A percentile compares a stretch with the other conserved stretches of the same genome.
These are phyloP conservation scores for Lemur catta DNA, from an alignment of 2,797 vertebrate species.

Conservation along the genomic window DNA sequence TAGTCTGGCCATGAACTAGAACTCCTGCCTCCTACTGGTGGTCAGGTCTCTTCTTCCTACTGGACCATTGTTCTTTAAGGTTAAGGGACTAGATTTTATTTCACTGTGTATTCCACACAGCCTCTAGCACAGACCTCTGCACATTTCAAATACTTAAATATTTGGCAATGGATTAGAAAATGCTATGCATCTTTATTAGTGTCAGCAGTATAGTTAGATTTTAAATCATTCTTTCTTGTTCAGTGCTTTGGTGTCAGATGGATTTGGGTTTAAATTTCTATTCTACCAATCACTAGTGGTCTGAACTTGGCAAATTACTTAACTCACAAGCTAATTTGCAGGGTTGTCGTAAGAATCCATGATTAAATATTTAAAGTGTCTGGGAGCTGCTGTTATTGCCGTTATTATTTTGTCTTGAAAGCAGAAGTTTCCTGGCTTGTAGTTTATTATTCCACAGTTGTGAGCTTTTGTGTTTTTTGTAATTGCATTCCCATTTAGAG, in stretches of 20 bases:
- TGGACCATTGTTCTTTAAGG: neutral
- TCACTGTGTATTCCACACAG: neutral
- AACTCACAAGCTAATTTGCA: neutral
- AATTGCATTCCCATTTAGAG: neutral
- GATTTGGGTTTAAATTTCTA: neutral
- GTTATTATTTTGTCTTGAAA: conserved; percentile 23
- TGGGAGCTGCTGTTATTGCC: neutral
- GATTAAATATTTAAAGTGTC: neutral
- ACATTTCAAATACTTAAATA: neutral
- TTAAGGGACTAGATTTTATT: neutral
- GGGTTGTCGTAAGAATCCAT: neutral
- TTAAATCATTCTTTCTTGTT: neutral
- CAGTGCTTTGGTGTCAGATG: neutral
- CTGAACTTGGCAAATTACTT: neutral
- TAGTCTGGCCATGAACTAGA: neutral
- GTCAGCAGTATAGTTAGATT: neutral
- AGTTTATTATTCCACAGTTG: neutral
- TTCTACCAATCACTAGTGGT: neutral
- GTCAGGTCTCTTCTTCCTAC: neutral
- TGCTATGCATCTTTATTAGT: rapidly evolving
- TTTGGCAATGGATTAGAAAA: neutral
- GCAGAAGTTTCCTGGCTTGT: neutral
- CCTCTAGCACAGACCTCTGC: neutral
- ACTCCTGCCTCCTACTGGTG: rapidly evolving
- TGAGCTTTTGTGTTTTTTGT: neutral